Percentiles rank a stretch among this genome's conserved stretches.
phyloP scores from a whole-genome alignment of 2,113 vertebrate species.

The Datnioides undecimradiatus region DNA sequence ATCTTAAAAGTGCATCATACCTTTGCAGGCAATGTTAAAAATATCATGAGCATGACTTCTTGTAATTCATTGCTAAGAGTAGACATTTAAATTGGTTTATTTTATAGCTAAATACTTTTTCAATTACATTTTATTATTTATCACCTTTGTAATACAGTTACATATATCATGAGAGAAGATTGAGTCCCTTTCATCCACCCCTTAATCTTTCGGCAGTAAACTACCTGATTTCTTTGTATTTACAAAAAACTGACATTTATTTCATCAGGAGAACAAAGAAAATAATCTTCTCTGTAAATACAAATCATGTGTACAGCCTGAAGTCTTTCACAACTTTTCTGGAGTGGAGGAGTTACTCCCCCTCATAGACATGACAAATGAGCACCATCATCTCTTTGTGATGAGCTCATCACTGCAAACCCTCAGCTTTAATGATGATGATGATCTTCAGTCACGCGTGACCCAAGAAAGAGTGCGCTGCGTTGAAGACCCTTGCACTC shows the following conservation, averaged over 20 bases:
- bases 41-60: background rate
- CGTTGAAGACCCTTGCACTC: slow-evolving; percentile 50
- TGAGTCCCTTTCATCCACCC: background rate
- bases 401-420: slow-evolving; percentile 69
- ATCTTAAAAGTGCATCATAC: background rate
- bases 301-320: background rate
- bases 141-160: background rate
- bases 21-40: background rate
- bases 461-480: slow-evolving; percentile 38
- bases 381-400: slow-evolving; percentile 50
- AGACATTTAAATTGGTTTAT: background rate
- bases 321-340: slow-evolving; percentile 23
- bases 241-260: background rate
- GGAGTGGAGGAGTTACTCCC: slow-evolving; percentile 21
- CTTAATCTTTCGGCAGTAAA: background rate
- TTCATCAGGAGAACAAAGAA: background rate
- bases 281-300: background rate
- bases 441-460: slow-evolving; percentile 74
- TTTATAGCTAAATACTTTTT: background rate
- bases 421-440: slow-evolving; percentile 72
- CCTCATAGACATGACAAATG: slow-evolving; percentile 66
- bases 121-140: background rate
- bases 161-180: background rate
- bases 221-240: background rate
- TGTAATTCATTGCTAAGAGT: background rate